Base-by-base conservation (phyloP, 2,888 invertebrate genomes). In the Stenodema calcarata region DNA sequence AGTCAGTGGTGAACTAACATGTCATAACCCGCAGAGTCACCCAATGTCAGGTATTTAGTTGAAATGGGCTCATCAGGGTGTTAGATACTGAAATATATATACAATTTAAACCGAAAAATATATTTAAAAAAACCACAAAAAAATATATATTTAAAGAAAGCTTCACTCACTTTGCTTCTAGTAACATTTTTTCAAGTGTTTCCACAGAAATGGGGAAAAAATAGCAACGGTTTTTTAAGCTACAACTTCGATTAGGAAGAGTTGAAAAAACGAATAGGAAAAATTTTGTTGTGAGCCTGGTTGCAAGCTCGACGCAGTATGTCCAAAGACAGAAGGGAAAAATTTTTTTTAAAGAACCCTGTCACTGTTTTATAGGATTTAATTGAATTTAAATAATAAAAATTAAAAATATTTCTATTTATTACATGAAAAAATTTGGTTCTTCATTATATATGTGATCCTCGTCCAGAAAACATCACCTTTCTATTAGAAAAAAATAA, bases 341-440 rank as follows among this genome's bases (percentile, higher is more conserved):
- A 23, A 62, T 81, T 73, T 84, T 84, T 62, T 84, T 84, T 75
- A 84, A 84, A 73, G 62, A 85, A 75, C 75, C 76, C 76, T 85
- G 85, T 85, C 75, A 85, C 75, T 85, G 50, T 85, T 85, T 85
- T 85, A 85, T 85, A 85, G 85, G 85, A 85, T 85, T 85, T 85
- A 85, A 85, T 85, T 85, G 76, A 85, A 84, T 84, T 84, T 85
- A 85, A 85, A 54, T 76, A 82, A 82, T 82, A 82, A 82, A 85
- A 85, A 76, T 85, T 85, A 75, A 76, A 85, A 85, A 85, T 76
- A 85, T 85, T 76, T 75, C 76, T 85, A 85, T 85, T 85, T 85
- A 85, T 85, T 85, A 85, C 85, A 85, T 50, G 76, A 75, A 82
- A 69, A 82, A 69, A n/a, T 82, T 41, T 54, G 62, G 62, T 80